A percentile compares a stretch with the other conserved stretches of the same genome.
Conservation (phyloP, 2,113 vertebrate species). For the human region DNA sequence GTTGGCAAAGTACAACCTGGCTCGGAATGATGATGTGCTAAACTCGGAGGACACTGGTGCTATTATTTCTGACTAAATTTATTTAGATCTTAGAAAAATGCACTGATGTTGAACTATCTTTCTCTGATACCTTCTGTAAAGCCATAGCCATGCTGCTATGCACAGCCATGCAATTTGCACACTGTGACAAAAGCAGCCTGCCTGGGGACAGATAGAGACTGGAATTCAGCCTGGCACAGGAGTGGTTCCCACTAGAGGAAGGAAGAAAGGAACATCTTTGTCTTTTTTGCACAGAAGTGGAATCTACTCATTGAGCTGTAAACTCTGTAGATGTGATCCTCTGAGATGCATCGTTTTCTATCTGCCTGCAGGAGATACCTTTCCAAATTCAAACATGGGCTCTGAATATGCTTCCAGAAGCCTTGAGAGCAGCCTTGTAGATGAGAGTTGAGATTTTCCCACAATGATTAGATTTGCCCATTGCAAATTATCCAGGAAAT, state of each 20-base stretch:
- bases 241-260: background rate
- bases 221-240: background rate
- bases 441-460: background rate
- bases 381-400: background rate
- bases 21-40: background rate
- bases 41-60: background rate
- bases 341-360: background rate
- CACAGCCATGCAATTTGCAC: background rate
- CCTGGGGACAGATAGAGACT: background rate
- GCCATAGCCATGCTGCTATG: fast-evolving
- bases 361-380: background rate
- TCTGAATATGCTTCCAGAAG: background rate
- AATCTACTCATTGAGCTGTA: background rate
- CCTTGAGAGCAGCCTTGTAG: background rate
- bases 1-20: background rate
- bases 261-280: background rate
- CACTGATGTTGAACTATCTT: background rate
- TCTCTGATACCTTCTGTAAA: background rate
- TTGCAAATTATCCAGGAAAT: background rate
- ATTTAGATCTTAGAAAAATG: background rate
- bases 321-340: background rate
- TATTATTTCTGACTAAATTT: background rate
- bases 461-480: background rate
- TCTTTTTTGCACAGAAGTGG: background rate
- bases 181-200: background rate